Percentiles rank a stretch among this genome's conserved stretches.
Conservation (phyloP, 2,797 vertebrate species). For the Anguilla marmorata region DNA sequence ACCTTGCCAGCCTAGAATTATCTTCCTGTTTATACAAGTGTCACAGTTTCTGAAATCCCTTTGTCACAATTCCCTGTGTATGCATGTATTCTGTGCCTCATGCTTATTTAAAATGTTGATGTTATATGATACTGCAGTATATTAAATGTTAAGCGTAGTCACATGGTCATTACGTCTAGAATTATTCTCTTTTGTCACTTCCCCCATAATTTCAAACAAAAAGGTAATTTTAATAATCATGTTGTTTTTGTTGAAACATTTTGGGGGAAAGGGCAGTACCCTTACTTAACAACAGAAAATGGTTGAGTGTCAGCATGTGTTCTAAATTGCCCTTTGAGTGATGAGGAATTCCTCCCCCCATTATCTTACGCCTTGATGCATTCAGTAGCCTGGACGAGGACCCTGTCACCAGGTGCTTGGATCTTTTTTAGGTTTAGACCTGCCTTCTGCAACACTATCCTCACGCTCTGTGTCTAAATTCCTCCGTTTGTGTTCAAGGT, state of each 20-base stretch:
- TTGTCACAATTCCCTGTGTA: neutral
- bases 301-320: neutral
- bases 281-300: neutral
- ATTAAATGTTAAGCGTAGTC: slow-evolving; percentile 4
- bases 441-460: neutral
- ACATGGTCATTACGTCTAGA: neutral
- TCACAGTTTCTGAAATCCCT: neutral
- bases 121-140: neutral
- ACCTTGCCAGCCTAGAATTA: neutral
- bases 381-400: neutral
- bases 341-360: neutral
- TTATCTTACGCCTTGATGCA: neutral
- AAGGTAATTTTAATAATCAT: neutral
- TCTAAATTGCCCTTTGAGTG: neutral
- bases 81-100: slow-evolving; percentile 11
- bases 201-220: neutral
- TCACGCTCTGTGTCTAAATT: neutral
- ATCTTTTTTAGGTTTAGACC: neutral
- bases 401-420: neutral
- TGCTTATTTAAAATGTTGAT: slow-evolving; percentile 11
- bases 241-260: neutral
- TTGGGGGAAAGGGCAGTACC: neutral
- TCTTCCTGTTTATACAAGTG: neutral
- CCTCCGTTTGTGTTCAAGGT: slow-evolving; percentile 25
- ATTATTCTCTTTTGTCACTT: neutral